A percentile compares a stretch with the other conserved stretches of the same genome.
Conservation (phyloP, 2,888 invertebrate genomes). For the Synergus umbraculus region DNA sequence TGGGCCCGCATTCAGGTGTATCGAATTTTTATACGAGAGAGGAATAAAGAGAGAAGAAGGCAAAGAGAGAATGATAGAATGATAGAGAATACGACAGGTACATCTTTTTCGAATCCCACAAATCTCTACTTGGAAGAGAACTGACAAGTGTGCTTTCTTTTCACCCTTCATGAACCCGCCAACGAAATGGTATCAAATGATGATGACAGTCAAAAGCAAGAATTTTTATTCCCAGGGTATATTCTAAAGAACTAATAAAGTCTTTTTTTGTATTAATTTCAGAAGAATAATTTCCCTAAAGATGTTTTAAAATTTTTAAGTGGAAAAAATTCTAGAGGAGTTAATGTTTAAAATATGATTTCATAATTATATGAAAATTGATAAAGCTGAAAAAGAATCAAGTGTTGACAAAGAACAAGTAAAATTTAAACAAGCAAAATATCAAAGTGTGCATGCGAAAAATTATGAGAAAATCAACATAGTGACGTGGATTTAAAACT, state of each 20-base stretch:
- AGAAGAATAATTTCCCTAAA: no score
- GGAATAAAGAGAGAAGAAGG: conserved; percentile 43
- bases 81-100: conserved; percentile 46
- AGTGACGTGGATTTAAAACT: no score
- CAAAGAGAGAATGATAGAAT: conserved; percentile 42
- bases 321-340: no score
- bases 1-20: conserved; percentile 30
- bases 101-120: conserved; percentile 56
- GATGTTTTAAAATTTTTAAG: no score
- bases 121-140: conserved; percentile 49
- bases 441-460: no score
- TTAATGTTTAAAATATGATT: no score
- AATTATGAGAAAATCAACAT: no score
- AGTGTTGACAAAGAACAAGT: no score
- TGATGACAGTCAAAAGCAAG: conserved; percentile 1
- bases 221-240: neutral
- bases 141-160: conserved; percentile 39
- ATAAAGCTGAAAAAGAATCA: no score
- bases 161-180: neutral
- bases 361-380: no score
- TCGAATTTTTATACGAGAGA: conserved; percentile 35
- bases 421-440: no score
- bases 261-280: no score
- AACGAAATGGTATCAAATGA: neutral
- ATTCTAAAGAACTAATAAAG: neutral